These are phyloP conservation scores for Polyommatus iphigenia DNA, from an alignment of 2,888 invertebrate species.

Conservation along the genomic window DNA sequence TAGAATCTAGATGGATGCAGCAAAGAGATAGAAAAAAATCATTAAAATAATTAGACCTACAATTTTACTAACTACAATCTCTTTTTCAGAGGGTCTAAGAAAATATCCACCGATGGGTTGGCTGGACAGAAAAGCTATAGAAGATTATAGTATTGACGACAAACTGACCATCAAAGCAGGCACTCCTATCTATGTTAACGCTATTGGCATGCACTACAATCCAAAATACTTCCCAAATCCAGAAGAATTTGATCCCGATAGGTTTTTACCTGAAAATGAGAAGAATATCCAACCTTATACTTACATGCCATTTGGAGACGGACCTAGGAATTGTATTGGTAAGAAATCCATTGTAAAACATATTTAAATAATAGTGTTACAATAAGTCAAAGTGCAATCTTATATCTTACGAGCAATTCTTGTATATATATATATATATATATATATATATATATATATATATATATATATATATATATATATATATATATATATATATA, in stretches of 20 bases:
- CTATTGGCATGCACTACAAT: conserved; percentile 57
- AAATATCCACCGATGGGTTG: conserved; percentile 47
- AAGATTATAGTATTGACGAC: conserved; percentile 45
- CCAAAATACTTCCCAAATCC: conserved; percentile 76
- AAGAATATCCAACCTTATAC: conserved; percentile 52
- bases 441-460: too few species aligned
- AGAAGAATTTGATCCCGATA: conserved; percentile 72
- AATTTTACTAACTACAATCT: neutral
- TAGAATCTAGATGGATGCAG: too few species aligned
- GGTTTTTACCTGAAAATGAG: conserved; percentile 79
- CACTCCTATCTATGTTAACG: conserved; percentile 52
- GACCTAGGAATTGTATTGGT: conserved; percentile 82
- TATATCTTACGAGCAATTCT: too few species aligned
- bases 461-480: too few species aligned
- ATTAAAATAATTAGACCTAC: neutral
- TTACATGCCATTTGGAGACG: conserved; percentile 78
- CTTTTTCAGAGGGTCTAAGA: conserved; percentile 43
- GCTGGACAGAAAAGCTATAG: conserved; percentile 43
- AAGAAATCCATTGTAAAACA: conserved; percentile 5
- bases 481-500: too few species aligned
- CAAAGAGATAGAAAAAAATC: too few species aligned
- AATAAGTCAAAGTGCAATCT: too few species aligned
- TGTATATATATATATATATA: too few species aligned
- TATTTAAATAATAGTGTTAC: neutral
- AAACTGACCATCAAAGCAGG: conserved; percentile 44